Conservation (phyloP, 2,888 invertebrate genomes). For the Drosophila aldrichi region DNA sequence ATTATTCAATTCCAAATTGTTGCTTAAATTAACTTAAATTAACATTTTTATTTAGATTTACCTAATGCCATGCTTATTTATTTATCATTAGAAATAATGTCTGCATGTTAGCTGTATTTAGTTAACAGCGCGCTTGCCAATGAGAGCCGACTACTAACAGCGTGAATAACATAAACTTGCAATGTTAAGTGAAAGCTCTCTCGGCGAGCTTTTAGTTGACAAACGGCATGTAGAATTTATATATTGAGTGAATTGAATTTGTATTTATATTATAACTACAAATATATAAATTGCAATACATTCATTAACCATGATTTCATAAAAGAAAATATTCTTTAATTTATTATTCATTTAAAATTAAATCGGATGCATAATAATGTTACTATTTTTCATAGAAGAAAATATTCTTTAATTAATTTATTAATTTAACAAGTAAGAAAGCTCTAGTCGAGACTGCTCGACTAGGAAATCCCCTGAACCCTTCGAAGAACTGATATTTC, state of each 20-base stretch:
- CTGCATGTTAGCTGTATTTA: not conserved
- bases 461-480: no score
- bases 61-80: not conserved
- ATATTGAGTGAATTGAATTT: not conserved
- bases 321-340: no score
- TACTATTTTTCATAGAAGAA: no score
- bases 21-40: not conserved
- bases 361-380: no score
- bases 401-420: no score
- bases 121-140: not conserved
- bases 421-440: no score
- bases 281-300: no score
- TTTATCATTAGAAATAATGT: not conserved
- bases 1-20: not conserved
- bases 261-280: no score
- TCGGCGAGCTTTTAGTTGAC: not conserved
- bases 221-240: not conserved
- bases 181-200: constrained; percentile 36
- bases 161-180: not conserved
- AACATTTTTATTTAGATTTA: not conserved
- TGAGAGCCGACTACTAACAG: constrained; percentile 23
- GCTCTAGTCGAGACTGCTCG: no score
- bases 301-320: no score
- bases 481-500: no score
- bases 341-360: no score